These are phyloP conservation scores for Loris lydekkerianus DNA, from an alignment of 2,797 vertebrate species.

Conservation along the genomic window DNA sequence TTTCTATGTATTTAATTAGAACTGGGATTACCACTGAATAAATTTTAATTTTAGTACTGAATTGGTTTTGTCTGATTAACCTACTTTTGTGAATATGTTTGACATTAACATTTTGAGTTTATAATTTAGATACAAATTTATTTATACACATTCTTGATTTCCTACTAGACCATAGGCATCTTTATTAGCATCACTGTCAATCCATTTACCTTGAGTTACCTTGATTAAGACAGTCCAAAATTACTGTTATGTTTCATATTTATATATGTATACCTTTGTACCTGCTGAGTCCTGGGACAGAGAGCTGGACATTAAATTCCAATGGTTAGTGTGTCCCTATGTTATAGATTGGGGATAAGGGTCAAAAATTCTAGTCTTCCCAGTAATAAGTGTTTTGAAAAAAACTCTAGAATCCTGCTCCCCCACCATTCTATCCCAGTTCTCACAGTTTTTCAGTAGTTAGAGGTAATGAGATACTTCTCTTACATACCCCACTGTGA, in stretches of 20 bases:
- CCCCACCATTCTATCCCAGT: neutral
- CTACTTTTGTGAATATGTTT: conserved; percentile 5
- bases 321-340: neutral
- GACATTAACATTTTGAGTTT: neutral
- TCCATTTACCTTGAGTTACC: neutral
- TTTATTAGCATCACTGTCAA: neutral
- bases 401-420: neutral
- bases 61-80: neutral
- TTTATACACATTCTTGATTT: neutral
- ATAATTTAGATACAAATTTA: neutral
- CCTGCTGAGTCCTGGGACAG: neutral
- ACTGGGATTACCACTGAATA: neutral
- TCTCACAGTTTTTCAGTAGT: neutral
- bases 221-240: neutral
- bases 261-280: neutral
- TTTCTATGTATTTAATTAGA: neutral
- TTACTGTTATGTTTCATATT: neutral
- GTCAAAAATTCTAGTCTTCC: neutral
- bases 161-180: neutral
- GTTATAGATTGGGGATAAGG: neutral
- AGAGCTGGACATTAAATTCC: neutral
- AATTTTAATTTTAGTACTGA: neutral
- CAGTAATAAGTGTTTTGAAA: neutral
- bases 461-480: neutral
- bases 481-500: neutral